These are phyloP conservation scores for Apteryx mantelli DNA, from an alignment of 2,113 vertebrate genomes.

Conservation along the genomic window DNA sequence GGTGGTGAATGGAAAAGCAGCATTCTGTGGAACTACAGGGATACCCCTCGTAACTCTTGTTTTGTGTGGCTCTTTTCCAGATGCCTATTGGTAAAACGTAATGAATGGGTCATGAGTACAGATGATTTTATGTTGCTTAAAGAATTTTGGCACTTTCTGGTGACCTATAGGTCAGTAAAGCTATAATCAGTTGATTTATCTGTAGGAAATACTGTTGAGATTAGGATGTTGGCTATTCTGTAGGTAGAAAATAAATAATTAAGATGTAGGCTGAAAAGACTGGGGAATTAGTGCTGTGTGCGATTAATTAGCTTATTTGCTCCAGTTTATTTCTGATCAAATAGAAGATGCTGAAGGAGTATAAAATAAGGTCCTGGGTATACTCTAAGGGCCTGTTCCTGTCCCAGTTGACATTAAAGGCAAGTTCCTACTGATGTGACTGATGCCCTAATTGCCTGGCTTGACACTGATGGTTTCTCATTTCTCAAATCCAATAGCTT, in stretches of 20 bases:
- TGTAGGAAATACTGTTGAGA: slow-evolving; percentile 42
- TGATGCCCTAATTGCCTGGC: slow-evolving; percentile 29
- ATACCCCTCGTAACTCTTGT: neutral
- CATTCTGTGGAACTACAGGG: neutral
- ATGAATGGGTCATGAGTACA: neutral
- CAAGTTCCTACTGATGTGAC: slow-evolving; percentile 14
- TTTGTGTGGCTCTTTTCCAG: neutral
- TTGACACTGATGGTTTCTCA: slow-evolving; percentile 60
- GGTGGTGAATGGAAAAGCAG: too few species aligned
- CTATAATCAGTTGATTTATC: slow-evolving; percentile 48
- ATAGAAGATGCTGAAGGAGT: slow-evolving; percentile 30
- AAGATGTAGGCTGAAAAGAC: slow-evolving; percentile 53
- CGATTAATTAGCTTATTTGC: slow-evolving; percentile 67
- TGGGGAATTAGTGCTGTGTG: slow-evolving; percentile 44
- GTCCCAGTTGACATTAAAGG: slow-evolving; percentile 24
- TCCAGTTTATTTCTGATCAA: slow-evolving; percentile 64
- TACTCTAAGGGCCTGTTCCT: slow-evolving; percentile 54
- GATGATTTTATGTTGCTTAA: neutral
- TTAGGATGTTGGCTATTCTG: slow-evolving; percentile 16
- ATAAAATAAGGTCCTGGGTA: slow-evolving; percentile 25
- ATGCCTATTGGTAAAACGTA: neutral
- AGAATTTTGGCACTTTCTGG: neutral
- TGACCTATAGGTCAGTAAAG: neutral
- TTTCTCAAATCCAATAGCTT: slow-evolving; percentile 45
- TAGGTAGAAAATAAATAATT: slow-evolving; percentile 72